These are phyloP conservation scores for Lepidocyrtoides sp. DNA, from an alignment of 2,888 invertebrate genomes.

Conservation along the genomic window DNA sequence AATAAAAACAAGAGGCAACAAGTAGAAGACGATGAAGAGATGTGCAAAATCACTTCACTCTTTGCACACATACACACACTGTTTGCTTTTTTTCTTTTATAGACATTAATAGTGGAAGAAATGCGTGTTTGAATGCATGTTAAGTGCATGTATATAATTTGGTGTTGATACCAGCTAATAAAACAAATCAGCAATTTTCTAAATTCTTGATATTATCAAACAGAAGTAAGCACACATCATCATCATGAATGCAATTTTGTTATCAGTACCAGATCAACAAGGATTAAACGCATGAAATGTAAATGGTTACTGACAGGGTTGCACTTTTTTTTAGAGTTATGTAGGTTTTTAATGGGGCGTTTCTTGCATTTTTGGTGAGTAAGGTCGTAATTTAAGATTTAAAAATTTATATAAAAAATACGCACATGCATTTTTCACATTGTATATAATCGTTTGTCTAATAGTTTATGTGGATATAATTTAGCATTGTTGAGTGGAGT, in stretches of 20 bases:
- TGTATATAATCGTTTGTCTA: too few species aligned
- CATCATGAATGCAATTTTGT: slow-evolving; percentile 13
- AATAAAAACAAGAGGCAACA: slow-evolving; percentile 78
- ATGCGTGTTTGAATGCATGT: background rate
- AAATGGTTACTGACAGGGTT: too few species aligned
- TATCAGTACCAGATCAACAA: slow-evolving; percentile 2
- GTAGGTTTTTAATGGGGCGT: too few species aligned
- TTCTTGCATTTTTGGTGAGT: too few species aligned
- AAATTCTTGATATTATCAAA: background rate
- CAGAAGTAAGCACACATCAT: background rate
- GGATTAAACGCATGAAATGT: too few species aligned
- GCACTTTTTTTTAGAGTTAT: too few species aligned
- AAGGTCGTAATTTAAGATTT: too few species aligned
- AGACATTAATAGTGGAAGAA: too few species aligned
- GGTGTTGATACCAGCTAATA: background rate
- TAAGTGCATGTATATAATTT: background rate
- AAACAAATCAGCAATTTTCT: background rate
- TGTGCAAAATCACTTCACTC: slow-evolving; percentile 73
- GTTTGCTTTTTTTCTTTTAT: background rate
- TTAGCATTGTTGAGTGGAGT: too few species aligned
- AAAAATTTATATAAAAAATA: too few species aligned
- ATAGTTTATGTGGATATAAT: too few species aligned
- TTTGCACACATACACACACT: slow-evolving; percentile 19
- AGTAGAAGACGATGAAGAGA: slow-evolving; percentile 59
- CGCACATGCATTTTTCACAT: too few species aligned